These are phyloP conservation scores for Odontomyia ornata DNA, from an alignment of 2,888 invertebrate species.

Conservation along the genomic window DNA sequence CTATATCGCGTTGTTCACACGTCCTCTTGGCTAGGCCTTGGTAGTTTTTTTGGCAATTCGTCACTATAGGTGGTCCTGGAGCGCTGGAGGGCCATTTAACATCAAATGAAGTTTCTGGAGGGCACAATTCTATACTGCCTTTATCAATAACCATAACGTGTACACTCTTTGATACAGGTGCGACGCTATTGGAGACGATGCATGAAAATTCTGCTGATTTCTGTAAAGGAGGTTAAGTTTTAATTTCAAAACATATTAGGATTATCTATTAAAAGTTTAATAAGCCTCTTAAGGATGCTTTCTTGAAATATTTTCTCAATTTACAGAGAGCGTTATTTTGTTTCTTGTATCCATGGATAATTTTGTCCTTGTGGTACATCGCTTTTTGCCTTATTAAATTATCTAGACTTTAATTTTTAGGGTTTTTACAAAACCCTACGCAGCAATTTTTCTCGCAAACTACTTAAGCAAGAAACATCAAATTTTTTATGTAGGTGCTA, in stretches of 20 bases:
- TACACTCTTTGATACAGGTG: slow-evolving; percentile 69
- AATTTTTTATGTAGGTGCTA: no score
- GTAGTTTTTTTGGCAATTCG: slow-evolving; percentile 70
- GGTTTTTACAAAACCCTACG: no score
- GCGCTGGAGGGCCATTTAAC: slow-evolving; percentile 75
- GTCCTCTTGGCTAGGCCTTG: slow-evolving; percentile 67
- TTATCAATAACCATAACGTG: slow-evolving; percentile 73
- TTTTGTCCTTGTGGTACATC: no score
- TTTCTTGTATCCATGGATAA: no score
- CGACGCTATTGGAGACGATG: slow-evolving; percentile 69
- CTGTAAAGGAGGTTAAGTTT: slow-evolving; percentile 62
- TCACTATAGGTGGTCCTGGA: slow-evolving; percentile 75
- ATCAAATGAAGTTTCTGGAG: slow-evolving; percentile 68
- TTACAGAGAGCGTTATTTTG: no score
- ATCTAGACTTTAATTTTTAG: no score
- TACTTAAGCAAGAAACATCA: no score
- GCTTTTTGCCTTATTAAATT: no score
- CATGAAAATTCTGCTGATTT: slow-evolving; percentile 83
- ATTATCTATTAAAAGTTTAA: background rate
- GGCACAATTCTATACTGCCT: slow-evolving; percentile 69
- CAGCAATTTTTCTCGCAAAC: no score
- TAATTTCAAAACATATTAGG: background rate
- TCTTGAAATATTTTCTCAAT: no score
- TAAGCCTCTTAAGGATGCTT: no score
- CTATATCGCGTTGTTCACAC: slow-evolving; percentile 70